Evolutionary conservation across 2,888 invertebrate genomes (phyloP).

Genomic region (Disparrhopalites patrizii): DNA sequence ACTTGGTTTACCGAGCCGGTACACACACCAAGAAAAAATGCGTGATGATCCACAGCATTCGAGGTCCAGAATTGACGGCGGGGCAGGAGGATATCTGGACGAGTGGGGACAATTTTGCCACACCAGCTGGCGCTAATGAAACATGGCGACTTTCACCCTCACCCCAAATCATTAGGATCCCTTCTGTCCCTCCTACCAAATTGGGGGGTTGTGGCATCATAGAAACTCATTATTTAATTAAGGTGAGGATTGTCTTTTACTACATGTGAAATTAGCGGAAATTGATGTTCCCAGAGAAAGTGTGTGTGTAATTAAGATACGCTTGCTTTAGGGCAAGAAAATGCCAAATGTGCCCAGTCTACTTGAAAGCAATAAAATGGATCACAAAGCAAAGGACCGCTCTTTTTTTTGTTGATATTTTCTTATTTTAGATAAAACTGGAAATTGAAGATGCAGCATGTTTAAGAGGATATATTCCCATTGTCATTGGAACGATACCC

Average conservation of each 20-base stretch:
- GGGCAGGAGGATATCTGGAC: slow-evolving; percentile 61
- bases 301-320: too few species aligned
- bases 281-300: too few species aligned
- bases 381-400: slow-evolving; percentile 3
- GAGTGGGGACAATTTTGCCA: slow-evolving; percentile 52
- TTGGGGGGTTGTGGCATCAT: slow-evolving; percentile 70
- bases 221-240: slow-evolving; percentile 68
- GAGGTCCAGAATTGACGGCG: slow-evolving; percentile 30
- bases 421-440: slow-evolving; percentile 61
- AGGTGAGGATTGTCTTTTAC: too few species aligned
- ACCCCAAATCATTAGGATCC: slow-evolving; percentile 58
- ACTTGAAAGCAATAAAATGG: background rate
- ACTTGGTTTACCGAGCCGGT: slow-evolving; percentile 14
- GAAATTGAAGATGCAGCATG: slow-evolving; percentile 63
- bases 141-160: background rate
- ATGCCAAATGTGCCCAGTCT: too few species aligned
- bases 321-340: too few species aligned
- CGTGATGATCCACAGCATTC: slow-evolving; percentile 13
- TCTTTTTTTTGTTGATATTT: slow-evolving; percentile 14
- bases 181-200: slow-evolving; percentile 72
- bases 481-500: slow-evolving; percentile 73
- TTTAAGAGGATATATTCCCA: slow-evolving; percentile 62
- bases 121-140: slow-evolving; percentile 11
- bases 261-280: too few species aligned
- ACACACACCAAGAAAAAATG: slow-evolving; percentile 19